Evolutionary conservation across 1,140 invertebrate genomes (phyloP).

Genomic region (Hesperophylax magnus): DNA sequence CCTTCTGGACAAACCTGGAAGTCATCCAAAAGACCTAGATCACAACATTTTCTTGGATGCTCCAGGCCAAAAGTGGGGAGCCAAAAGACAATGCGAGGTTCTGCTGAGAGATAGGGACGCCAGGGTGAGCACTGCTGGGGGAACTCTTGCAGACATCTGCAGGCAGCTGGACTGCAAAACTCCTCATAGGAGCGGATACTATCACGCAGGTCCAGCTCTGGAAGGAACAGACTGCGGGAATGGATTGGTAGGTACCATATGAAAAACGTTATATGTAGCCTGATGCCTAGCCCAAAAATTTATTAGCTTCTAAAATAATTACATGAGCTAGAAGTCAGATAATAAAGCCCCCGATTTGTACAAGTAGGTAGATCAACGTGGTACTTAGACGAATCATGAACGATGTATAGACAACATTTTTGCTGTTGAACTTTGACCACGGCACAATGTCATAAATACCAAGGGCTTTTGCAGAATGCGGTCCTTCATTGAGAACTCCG

Average conservation of each 20-base stretch:
- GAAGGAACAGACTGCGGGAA: slow-evolving; percentile 82
- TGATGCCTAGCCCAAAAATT: no score
- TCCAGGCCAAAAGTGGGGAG: slow-evolving; percentile 78
- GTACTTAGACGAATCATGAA: no score
- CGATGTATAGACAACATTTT: no score
- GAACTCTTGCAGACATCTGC: slow-evolving; percentile 70
- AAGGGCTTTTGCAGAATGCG: no score
- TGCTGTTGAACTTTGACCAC: no score
- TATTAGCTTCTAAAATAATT: no score
- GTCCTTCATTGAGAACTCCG: no score
- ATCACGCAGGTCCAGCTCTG: slow-evolving; percentile 82
- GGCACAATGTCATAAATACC: no score
- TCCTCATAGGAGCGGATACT: slow-evolving; percentile 80
- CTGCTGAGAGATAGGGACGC: slow-evolving; percentile 76
- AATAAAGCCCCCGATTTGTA: no score
- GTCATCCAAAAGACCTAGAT: slow-evolving; percentile 66
- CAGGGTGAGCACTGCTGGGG: slow-evolving; percentile 64
- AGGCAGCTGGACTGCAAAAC: slow-evolving; percentile 79
- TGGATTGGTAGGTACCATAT: slow-evolving; percentile 67
- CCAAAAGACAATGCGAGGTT: slow-evolving; percentile 80
- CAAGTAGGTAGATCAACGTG: no score
- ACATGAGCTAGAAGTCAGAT: no score
- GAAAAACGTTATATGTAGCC: no score
- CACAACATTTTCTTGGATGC: slow-evolving; percentile 73
- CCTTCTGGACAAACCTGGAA: slow-evolving; percentile 70